These are phyloP conservation scores for Candoia aspera DNA, from an alignment of 2,113 vertebrate species.

Conservation along the genomic window DNA sequence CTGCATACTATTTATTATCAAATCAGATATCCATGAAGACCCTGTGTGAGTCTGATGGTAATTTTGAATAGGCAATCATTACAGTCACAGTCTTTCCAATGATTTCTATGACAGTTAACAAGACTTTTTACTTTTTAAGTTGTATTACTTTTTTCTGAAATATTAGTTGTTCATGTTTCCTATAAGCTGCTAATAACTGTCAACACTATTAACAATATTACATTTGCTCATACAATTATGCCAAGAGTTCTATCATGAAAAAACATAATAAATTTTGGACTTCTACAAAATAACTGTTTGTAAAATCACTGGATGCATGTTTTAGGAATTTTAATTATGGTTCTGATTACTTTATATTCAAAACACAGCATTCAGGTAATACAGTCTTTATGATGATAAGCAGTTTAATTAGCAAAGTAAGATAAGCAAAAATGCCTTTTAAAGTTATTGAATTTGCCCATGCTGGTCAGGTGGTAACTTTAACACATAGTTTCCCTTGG, in stretches of 20 bases:
- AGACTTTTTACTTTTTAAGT: constrained; percentile 1
- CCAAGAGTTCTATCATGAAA: constrained; percentile 47
- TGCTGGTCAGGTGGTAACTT: constrained; percentile 57
- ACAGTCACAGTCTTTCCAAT: neutral
- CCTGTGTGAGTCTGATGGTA: no score
- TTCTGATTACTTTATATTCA: constrained; percentile 77
- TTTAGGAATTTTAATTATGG: constrained; percentile 78
- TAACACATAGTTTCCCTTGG: constrained; percentile 45
- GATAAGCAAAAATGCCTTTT: constrained; percentile 75
- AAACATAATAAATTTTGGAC: constrained; percentile 65
- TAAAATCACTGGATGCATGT: constrained; percentile 69
- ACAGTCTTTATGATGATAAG: constrained; percentile 75
- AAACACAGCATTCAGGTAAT: constrained; percentile 73
- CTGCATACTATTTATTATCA: no score
- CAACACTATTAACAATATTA: constrained; percentile 67
- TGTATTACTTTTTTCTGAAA: constrained; percentile 52
- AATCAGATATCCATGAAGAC: no score
- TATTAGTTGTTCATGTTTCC: constrained; percentile 55
- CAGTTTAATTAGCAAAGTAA: constrained; percentile 77
- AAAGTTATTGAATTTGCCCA: constrained; percentile 67
- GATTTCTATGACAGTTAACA: constrained; percentile 33
- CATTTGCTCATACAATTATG: constrained; percentile 55
- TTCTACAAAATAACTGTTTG: constrained; percentile 72
- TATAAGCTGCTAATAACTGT: constrained; percentile 60
- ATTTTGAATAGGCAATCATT: no score